Evolutionary conservation across 2,797 vertebrate species (phyloP), one percentile per base, ranked within the genome.

Genomic region (Jordanella pulchra): DNA sequence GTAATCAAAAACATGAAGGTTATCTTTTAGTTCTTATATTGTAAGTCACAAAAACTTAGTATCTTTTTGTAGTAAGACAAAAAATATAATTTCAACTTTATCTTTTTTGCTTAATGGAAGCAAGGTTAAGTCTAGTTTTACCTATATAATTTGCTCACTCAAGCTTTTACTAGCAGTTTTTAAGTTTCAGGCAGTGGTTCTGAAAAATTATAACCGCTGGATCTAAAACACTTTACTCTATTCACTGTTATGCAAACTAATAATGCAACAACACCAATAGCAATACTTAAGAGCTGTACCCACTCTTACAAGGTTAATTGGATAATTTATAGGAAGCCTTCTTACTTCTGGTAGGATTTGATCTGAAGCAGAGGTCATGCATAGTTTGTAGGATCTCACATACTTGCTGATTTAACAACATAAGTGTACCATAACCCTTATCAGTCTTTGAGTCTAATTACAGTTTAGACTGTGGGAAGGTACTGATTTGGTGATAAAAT

Each of bases 401-500:
- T 50, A 60, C 74, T 84, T 82, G 77, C 82, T 63, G 77, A 81
- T 75, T 66, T 71, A 72, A 79, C 74, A 77, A 71, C 72, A 76
- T 54, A 75, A 47, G 80, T 87, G 88, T 87, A 77, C 76, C 82
- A 71, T 84, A 82, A 89, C 85, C 81, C 83, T 91, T 89, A 93
- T 91, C 85, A 81, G 67, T 75, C 84, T 85, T 83, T 79, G 77
- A 83, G 86, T 91, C 81, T 93, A 90, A 92, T 91, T 91, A 93
- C 90, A 88, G 86, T 86, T 85, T 86, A 78, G 83, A 78, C 82
- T 87, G 88, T 93, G 91, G 89, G 89, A 89, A 91, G 77, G 82
- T 77, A 92, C 90, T 90, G 91, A 93, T 94, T 91, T 90, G 84
- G 87, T 91, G 89, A 92, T 91, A 84, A 85, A 42, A 91, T 88